Percentiles rank a stretch among this genome's conserved stretches.
These are phyloP conservation scores for Sipha maydis DNA, from an alignment of 2,888 invertebrate species.

Conservation along the genomic window DNA sequence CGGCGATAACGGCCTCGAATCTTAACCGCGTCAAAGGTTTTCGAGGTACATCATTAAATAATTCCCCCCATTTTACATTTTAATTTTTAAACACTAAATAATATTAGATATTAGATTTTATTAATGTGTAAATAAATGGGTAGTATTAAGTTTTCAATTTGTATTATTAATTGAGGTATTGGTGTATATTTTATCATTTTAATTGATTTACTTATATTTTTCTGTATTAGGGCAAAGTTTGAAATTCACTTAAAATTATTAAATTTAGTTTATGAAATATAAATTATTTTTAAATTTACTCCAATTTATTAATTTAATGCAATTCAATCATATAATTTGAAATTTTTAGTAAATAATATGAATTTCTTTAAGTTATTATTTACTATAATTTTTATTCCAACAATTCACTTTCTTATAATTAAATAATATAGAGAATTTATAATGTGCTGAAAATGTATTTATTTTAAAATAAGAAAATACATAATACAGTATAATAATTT, in stretches of 20 bases:
- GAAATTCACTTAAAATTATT: background rate
- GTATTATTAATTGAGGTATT: background rate
- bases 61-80: constrained; percentile 52
- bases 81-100: constrained; percentile 22
- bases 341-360: background rate
- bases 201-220: background rate
- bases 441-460: background rate
- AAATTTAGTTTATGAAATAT: background rate
- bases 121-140: constrained; percentile 28
- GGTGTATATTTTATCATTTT: background rate
- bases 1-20: constrained; percentile 58
- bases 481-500: background rate
- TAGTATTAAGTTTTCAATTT: constrained; percentile 8
- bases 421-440: background rate
- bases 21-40: constrained; percentile 60
- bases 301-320: background rate
- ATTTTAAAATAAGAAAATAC: background rate
- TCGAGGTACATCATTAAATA: constrained; percentile 62
- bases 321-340: background rate
- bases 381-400: background rate
- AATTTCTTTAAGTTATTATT: background rate
- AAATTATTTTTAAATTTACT: background rate
- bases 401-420: background rate
- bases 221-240: background rate
- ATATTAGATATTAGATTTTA: constrained; percentile 39